Evolutionary conservation across 2,797 vertebrate species (phyloP).

Genomic region (Bucorvus abyssinicus): DNA sequence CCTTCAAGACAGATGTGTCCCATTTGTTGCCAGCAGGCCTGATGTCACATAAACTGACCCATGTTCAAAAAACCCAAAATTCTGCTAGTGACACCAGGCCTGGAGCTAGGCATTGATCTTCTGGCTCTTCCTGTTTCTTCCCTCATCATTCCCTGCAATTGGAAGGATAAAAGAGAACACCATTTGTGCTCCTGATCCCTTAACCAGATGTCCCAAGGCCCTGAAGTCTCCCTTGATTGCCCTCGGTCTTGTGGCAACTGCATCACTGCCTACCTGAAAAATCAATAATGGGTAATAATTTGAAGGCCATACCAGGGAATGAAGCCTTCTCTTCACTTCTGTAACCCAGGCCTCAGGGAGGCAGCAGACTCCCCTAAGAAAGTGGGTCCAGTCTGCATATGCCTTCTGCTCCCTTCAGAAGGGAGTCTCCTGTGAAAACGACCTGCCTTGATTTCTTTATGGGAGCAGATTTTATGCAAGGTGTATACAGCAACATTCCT

Average conservation of each 20-base stretch:
- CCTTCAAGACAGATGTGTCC: neutral
- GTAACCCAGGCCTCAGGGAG: neutral
- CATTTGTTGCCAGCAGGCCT: neutral
- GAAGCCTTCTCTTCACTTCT: neutral
- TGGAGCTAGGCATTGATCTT: neutral
- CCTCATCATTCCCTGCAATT: no score
- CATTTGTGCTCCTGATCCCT: neutral
- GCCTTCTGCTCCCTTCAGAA: neutral
- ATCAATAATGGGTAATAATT: neutral
- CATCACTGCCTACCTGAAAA: neutral
- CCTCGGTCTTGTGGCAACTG: neutral
- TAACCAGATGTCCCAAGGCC: neutral
- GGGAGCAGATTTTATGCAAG: neutral
- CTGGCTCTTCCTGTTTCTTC: neutral
- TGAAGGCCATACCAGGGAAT: neutral
- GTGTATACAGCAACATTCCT: neutral
- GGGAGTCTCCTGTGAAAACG: neutral
- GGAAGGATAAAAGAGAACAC: neutral
- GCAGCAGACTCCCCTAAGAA: neutral
- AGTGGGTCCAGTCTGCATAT: neutral
- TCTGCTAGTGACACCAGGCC: neutral
- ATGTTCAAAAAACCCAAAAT: neutral
- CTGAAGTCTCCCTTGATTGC: neutral
- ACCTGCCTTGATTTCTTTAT: neutral
- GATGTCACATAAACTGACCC: neutral